Percentiles rank a stretch among this genome's conserved stretches.
Conservation (phyloP, 2,888 invertebrate species). For the Mellilla xanthometata region DNA sequence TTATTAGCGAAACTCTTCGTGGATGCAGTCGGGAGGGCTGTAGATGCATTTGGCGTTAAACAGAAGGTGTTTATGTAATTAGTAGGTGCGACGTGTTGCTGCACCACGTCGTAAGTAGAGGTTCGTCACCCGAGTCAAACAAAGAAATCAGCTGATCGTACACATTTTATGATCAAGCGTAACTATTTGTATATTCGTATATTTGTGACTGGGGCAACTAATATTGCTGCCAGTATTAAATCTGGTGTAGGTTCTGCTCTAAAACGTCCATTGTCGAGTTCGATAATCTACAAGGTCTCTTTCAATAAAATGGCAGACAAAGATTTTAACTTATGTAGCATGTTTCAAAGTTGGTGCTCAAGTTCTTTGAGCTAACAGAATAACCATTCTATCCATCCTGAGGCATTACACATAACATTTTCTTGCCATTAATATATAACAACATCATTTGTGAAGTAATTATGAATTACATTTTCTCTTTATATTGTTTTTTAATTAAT, state of each 20-base stretch:
- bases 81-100: constrained; percentile 61
- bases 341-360: constrained; percentile 18
- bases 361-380: background rate
- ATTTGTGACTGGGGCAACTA: constrained; percentile 13
- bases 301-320: constrained; percentile 55
- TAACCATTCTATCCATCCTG: background rate
- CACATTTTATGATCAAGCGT: too few species aligned
- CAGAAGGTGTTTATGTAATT: constrained; percentile 36
- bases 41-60: constrained; percentile 34
- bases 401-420: too few species aligned
- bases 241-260: too few species aligned
- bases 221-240: constrained; percentile 5
- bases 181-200: constrained; percentile 59
- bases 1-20: constrained; percentile 57
- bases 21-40: constrained; percentile 37
- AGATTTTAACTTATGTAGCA: constrained; percentile 16
- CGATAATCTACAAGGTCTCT: constrained; percentile 46
- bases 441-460: too few species aligned
- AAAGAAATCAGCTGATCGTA: constrained; percentile 92
- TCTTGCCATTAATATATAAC: too few species aligned
- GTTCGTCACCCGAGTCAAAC: constrained; percentile 78
- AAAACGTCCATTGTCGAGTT: constrained; percentile 5
- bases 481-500: too few species aligned
- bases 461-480: too few species aligned
- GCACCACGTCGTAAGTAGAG: constrained; percentile 46